These are phyloP conservation scores for Drosophila paramelanica DNA, from an alignment of 2,888 invertebrate genomes.

Conservation along the genomic window DNA sequence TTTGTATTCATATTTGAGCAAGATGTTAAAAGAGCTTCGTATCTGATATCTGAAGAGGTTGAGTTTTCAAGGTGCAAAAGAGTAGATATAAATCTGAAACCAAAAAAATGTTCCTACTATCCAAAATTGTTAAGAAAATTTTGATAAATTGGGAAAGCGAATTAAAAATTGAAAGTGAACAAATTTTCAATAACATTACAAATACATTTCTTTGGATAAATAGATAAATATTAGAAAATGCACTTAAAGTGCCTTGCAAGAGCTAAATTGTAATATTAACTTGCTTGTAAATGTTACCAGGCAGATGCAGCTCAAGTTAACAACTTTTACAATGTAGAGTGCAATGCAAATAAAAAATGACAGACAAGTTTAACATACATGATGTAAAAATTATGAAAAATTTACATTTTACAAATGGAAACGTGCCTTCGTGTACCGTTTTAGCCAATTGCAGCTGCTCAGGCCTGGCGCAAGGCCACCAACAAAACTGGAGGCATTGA, in stretches of 20 bases:
- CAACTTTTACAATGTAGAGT: background rate
- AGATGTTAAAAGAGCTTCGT: background rate
- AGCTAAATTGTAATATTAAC: background rate
- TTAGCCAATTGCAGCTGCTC: constrained; percentile 6
- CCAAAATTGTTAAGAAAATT: too few species aligned
- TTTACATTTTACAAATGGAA: constrained; percentile 11
- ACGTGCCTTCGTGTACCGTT: constrained; percentile 19
- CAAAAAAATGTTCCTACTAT: too few species aligned
- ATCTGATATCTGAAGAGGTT: constrained; percentile 1
- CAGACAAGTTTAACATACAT: background rate
- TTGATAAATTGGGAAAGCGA: too few species aligned
- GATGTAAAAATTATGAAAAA: background rate
- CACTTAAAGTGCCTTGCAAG: background rate
- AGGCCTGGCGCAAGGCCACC: constrained; percentile 19
- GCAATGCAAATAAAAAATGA: background rate
- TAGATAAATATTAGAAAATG: background rate
- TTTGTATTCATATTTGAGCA: constrained; percentile 10
- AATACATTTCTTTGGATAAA: too few species aligned
- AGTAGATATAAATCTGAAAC: too few species aligned
- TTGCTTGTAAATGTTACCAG: background rate
- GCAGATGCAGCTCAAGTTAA: background rate
- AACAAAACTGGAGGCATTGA: constrained; percentile 29
- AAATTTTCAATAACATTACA: too few species aligned
- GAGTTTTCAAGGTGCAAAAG: background rate
- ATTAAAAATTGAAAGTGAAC: too few species aligned